phyloP scores from a whole-genome alignment of 2,888 invertebrate genomes.

The Drosophila yooni region DNA sequence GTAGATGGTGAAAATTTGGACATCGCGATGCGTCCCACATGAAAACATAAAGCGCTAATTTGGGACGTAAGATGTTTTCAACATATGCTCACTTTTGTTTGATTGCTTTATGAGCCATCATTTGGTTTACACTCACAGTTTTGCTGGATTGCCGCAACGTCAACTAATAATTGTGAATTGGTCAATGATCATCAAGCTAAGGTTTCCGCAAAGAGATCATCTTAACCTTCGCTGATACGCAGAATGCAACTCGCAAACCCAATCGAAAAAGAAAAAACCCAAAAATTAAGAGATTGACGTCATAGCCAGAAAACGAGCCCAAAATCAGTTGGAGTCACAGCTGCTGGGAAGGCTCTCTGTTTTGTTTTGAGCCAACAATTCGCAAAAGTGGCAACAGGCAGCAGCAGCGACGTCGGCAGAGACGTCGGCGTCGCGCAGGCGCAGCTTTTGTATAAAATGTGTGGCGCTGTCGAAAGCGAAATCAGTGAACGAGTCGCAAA shows the following conservation, averaged over 20 bases:
- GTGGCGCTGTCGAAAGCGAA: slow-evolving; percentile 68
- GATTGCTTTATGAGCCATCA: slow-evolving; percentile 33
- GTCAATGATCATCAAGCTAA: slow-evolving; percentile 15
- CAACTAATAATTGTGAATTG: slow-evolving; percentile 16
- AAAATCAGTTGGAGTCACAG: slow-evolving; percentile 13
- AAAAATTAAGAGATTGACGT: slow-evolving; percentile 53
- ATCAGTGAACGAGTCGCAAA: slow-evolving; percentile 81
- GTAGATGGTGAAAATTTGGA: slow-evolving; percentile 55
- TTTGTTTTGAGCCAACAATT: slow-evolving; percentile 73
- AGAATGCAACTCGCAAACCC: slow-evolving; percentile 58
- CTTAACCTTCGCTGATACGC: slow-evolving; percentile 60
- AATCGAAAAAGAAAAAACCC: slow-evolving; percentile 24
- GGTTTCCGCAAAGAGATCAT: slow-evolving; percentile 52
- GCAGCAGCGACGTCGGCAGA: slow-evolving; percentile 5
- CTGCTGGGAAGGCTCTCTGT: slow-evolving; percentile 35
- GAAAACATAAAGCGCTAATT: slow-evolving; percentile 61
- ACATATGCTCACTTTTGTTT: slow-evolving; percentile 41
- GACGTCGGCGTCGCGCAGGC: slow-evolving; percentile 59
- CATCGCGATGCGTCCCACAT: slow-evolving; percentile 56
- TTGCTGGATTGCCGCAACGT: slow-evolving; percentile 39
- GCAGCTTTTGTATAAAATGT: slow-evolving; percentile 80
- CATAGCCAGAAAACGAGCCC: slow-evolving; percentile 38
- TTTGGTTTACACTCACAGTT: slow-evolving; percentile 34
- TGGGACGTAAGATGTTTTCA: slow-evolving; percentile 55
- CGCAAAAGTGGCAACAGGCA: slow-evolving; percentile 47